phyloP scores from a whole-genome alignment of 1,140 invertebrate species.

The Cyrtorhinus lividipennis region DNA sequence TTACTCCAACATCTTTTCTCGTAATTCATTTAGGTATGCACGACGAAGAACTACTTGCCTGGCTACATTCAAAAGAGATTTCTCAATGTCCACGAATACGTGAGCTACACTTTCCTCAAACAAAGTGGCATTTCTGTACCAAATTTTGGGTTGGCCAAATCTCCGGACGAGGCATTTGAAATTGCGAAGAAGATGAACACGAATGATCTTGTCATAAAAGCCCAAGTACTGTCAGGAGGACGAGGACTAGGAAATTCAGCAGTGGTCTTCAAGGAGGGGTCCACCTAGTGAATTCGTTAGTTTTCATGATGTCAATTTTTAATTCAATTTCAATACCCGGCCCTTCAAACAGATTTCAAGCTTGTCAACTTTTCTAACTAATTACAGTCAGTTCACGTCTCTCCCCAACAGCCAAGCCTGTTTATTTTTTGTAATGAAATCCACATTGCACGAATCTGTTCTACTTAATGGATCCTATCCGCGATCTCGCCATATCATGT shows the following conservation, averaged over 20 bases:
- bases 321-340: too few relatives aligned
- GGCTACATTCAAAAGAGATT: constrained; percentile 37
- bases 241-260: constrained; percentile 82
- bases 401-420: too few relatives aligned
- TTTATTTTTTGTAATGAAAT: too few relatives aligned
- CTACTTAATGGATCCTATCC: too few relatives aligned
- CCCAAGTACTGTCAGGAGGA: constrained; percentile 93
- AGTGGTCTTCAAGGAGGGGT: constrained; percentile 31
- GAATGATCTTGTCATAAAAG: constrained; percentile 83
- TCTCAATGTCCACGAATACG: constrained; percentile 88
- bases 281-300: background rate
- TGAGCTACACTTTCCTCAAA: constrained; percentile 75
- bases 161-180: constrained; percentile 63
- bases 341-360: too few relatives aligned
- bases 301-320: background rate
- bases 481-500: too few relatives aligned
- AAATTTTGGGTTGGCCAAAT: constrained; percentile 79
- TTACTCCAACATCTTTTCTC: background rate
- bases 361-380: too few relatives aligned
- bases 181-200: constrained; percentile 65
- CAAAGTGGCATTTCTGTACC: constrained; percentile 79
- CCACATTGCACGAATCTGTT: too few relatives aligned
- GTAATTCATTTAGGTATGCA: background rate
- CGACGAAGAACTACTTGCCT: background rate
- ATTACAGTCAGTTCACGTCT: too few relatives aligned